Percentiles rank a stretch among this genome's conserved stretches.
These are phyloP conservation scores for Zaprionus davidi DNA, from an alignment of 1,140 invertebrate genomes.

Conservation along the genomic window DNA sequence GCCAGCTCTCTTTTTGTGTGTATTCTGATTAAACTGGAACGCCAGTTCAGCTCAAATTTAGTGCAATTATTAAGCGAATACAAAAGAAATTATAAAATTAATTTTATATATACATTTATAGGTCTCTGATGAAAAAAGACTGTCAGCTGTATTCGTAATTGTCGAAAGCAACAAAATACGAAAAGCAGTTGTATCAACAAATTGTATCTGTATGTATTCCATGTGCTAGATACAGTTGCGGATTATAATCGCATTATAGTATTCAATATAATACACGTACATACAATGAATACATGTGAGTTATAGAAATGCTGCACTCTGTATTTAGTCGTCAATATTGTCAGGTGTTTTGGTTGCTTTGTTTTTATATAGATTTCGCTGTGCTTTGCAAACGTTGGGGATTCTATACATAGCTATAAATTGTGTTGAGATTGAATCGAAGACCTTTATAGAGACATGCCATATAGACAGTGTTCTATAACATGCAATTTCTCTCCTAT, in stretches of 20 bases:
- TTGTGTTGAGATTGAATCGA: not conserved
- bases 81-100: slow-evolving; percentile 17
- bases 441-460: not conserved
- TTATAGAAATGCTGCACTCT: slow-evolving; percentile 6
- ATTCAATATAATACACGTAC: not conserved
- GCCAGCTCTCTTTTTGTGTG: not conserved
- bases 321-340: slow-evolving; percentile 9
- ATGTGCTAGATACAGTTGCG: slow-evolving; percentile 35
- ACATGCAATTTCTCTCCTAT: slow-evolving; percentile 2
- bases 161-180: slow-evolving; percentile 10
- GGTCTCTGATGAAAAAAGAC: not conserved
- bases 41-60: slow-evolving; percentile 20
- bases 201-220: not conserved
- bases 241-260: slow-evolving; percentile 18
- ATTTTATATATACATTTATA: not conserved
- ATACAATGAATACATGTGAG: not conserved
- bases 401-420: not conserved
- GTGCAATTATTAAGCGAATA: slow-evolving; percentile 6
- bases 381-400: not conserved
- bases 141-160: slow-evolving; percentile 33
- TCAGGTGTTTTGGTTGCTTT: slow-evolving; percentile 25
- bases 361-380: not conserved
- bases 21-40: slow-evolving; percentile 8
- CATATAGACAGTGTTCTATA: not conserved
- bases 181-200: slow-evolving; percentile 43